These are phyloP conservation scores for Furnarius figulus DNA, from an alignment of 2,113 vertebrate species.

Conservation along the genomic window DNA sequence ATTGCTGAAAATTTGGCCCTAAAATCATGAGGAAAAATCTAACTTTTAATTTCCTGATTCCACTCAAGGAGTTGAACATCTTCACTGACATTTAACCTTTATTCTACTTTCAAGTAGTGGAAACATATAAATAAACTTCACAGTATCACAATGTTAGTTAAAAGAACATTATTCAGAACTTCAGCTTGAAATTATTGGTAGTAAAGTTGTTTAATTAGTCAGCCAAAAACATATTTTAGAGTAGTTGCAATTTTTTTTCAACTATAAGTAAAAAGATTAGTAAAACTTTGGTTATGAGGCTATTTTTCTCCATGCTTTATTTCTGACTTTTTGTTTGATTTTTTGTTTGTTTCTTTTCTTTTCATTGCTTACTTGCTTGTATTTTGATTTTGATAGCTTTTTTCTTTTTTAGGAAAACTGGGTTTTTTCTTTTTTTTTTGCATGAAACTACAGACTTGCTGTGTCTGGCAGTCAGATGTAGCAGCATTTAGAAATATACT, in stretches of 20 bases:
- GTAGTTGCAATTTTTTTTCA: neutral
- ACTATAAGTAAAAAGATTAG: neutral
- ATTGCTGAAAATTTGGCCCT: neutral
- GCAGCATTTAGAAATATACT: neutral
- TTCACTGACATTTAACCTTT: constrained; percentile 24
- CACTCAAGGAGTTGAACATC: neutral
- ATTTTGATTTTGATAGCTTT: neutral
- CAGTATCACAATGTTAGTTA: neutral
- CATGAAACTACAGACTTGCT: neutral
- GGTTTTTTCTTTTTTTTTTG: neutral
- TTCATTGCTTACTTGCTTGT: neutral
- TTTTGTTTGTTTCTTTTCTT: neutral
- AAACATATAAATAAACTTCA: constrained; percentile 20
- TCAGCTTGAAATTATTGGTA: neutral
- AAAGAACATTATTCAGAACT: neutral
- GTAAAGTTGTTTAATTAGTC: neutral
- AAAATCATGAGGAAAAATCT: neutral
- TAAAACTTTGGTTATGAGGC: neutral
- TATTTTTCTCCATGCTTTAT: neutral
- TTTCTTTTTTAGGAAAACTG: neutral
- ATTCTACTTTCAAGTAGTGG: constrained; percentile 31
- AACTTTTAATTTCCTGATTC: neutral
- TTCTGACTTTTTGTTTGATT: neutral
- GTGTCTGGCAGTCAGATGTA: constrained; percentile 1
- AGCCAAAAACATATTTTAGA: neutral